Evolutionary conservation across 1,140 invertebrate species (phyloP), one percentile per base, ranked within the genome.

Genomic region (Zophobas atratus): DNA sequence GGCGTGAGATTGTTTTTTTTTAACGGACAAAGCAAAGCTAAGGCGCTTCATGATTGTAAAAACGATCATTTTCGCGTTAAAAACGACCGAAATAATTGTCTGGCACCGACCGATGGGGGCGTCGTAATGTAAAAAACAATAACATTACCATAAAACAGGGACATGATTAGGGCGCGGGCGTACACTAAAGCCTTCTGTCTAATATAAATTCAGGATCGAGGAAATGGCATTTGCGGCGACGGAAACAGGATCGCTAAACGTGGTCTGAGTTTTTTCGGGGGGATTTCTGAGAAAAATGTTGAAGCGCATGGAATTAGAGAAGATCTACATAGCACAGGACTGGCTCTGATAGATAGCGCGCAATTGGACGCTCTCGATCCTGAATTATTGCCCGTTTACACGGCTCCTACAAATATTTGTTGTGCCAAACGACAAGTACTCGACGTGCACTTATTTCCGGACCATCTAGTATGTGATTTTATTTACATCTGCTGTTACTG

Each of bases 331-430:
- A 72, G 60, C 57, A 72, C 49, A 76, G 39, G 73, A 72, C 77
- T 79, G 77, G 73, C 36, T 41, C 74, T 79, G 77, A 79, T 79
- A 79, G 77, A 79, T 79, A 79, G 77, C 73, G 70, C 39, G 39
- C 73, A 76, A 76, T 79, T 76, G 48, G 77, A 72, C 39, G 51
- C 36, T 20, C 63, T 72, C 74, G 72, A 79, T 79, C 77, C 77
- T 79, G 67, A 79, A 70, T 79, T 76, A 79, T 79, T 63, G 74
- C 3, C 67, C 70, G 71, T 72, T 79, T 79, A 79, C 77, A 77
- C 41, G 43, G 67, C 63, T 63, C 36, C 49, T 70, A 78, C 77
- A 79, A 79, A 70, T 72, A 79, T 39, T 20, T 20, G 20, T 20
- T 20, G 20, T 20, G 20, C 20, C 20, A 20, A 20, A 20, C 20